These are phyloP conservation scores for Drosophila bipectinata DNA, from an alignment of 1,140 invertebrate species.

Conservation along the genomic window DNA sequence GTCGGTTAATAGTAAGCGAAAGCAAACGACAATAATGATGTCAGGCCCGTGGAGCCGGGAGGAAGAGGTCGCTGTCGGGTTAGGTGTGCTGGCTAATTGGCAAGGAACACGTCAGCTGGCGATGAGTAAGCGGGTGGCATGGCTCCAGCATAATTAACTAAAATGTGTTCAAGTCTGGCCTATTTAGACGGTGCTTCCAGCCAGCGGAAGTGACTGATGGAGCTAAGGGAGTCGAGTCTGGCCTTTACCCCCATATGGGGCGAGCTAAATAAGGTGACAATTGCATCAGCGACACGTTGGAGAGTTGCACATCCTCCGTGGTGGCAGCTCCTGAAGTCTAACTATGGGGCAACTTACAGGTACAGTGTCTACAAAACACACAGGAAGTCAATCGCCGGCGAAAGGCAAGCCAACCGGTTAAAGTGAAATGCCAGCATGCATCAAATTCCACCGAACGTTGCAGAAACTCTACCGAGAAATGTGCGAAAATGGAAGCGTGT, in stretches of 20 bases:
- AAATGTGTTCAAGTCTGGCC: slow-evolving; percentile 64
- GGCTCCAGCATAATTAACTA: slow-evolving; percentile 68
- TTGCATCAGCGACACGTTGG: slow-evolving; percentile 58
- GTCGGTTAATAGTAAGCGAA: slow-evolving; percentile 63
- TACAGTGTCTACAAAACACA: slow-evolving; percentile 39
- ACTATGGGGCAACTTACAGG: slow-evolving; percentile 9
- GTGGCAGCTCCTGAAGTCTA: slow-evolving; percentile 8
- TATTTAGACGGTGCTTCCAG: slow-evolving; percentile 55
- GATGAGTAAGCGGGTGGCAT: slow-evolving; percentile 42
- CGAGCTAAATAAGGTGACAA: slow-evolving; percentile 43
- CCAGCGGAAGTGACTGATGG: slow-evolving; percentile 58
- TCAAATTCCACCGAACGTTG: slow-evolving; percentile 20
- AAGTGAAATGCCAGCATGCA: slow-evolving; percentile 39
- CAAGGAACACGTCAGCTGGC: slow-evolving; percentile 61
- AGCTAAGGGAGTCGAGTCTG: slow-evolving; percentile 24
- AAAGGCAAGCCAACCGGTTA: slow-evolving; percentile 37
- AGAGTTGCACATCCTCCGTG: slow-evolving; percentile 28
- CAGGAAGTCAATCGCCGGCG: slow-evolving; percentile 23
- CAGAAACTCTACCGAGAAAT: slow-evolving; percentile 1
- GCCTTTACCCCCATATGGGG: slow-evolving; percentile 26
- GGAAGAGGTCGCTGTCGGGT: slow-evolving; percentile 7
- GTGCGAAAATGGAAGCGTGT: slow-evolving; percentile 35
- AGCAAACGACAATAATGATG: slow-evolving; percentile 64
- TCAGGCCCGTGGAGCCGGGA: slow-evolving; percentile 6
- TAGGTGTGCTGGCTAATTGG: slow-evolving; percentile 65